Conservation (phyloP, 2,888 invertebrate species). For the Polietes domitor region DNA sequence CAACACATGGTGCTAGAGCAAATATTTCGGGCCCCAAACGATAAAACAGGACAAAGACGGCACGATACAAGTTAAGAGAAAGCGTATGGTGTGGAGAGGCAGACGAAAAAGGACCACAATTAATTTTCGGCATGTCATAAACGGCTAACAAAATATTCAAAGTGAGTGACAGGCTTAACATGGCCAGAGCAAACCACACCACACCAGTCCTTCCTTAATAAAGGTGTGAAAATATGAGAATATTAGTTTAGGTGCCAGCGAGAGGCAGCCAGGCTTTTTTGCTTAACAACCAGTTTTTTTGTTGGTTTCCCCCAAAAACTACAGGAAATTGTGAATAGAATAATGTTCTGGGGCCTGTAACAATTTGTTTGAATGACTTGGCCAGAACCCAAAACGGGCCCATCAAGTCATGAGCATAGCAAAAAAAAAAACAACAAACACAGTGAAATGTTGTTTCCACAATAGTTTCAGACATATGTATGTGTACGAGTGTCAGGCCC, state of each 20-base stretch:
- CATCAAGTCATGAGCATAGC: no score
- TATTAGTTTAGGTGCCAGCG: not conserved
- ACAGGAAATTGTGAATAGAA: constrained; percentile 16
- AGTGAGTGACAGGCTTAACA: not conserved
- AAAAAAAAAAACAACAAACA: not conserved
- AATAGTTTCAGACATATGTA: constrained; percentile 19
- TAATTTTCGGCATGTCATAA: constrained; percentile 25
- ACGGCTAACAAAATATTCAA: not conserved
- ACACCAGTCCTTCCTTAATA: not conserved
- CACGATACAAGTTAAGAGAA: constrained; percentile 24
- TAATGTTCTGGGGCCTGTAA: not conserved
- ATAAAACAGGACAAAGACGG: constrained; percentile 12
- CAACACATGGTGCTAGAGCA: constrained; percentile 53
- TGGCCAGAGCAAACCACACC: not conserved
- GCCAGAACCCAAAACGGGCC: not conserved
- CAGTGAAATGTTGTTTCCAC: not conserved
- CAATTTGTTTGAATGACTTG: constrained; percentile 17
- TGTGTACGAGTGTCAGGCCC: not conserved
- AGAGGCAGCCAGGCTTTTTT: not conserved
- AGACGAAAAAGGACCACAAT: constrained; percentile 17
- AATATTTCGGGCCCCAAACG: constrained; percentile 13
- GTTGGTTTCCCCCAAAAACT: not conserved
- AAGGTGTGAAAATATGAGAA: constrained; percentile 25
- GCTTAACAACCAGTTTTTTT: not conserved
- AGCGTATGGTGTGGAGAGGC: not conserved